These are phyloP conservation scores for Pterostichus niger DNA, from an alignment of 2,888 invertebrate genomes.

Conservation along the genomic window DNA sequence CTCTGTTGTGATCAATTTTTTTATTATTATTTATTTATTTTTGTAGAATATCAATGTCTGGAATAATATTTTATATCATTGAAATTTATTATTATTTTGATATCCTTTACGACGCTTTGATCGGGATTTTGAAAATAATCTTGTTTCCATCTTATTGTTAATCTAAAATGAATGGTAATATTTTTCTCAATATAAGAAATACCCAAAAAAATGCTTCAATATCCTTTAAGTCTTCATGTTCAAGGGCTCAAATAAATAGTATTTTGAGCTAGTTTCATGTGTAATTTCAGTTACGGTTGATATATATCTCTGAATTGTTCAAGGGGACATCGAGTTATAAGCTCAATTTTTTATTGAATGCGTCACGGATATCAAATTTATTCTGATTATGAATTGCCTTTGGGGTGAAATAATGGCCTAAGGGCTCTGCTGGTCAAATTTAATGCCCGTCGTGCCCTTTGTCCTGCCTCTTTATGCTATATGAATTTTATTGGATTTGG, in stretches of 20 bases:
- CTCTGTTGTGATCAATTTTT: too few species aligned
- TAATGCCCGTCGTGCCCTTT: background rate
- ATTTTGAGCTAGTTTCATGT: background rate
- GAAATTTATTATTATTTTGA: too few species aligned
- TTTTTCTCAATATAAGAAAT: too few species aligned
- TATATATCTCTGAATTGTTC: constrained; percentile 35
- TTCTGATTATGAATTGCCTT: constrained; percentile 57
- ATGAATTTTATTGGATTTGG: constrained; percentile 45
- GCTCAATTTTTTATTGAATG: constrained; percentile 61
- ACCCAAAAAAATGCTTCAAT: too few species aligned
- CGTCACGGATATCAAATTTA: constrained; percentile 60
- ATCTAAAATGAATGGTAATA: too few species aligned
- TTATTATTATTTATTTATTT: too few species aligned
- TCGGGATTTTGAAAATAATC: too few species aligned
- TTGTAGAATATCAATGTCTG: too few species aligned
- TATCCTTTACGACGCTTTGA: too few species aligned
- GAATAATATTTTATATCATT: too few species aligned
- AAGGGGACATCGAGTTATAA: constrained; percentile 53
- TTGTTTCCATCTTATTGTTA: too few species aligned
- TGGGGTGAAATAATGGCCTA: constrained; percentile 55
- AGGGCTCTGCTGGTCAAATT: constrained; percentile 21
- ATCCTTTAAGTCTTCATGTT: too few species aligned
- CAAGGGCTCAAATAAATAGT: background rate
- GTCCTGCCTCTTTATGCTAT: constrained; percentile 36
- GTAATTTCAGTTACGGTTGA: constrained; percentile 30